These are phyloP conservation scores for Drosophila insularis DNA, from an alignment of 1,140 invertebrate species.

Conservation along the genomic window DNA sequence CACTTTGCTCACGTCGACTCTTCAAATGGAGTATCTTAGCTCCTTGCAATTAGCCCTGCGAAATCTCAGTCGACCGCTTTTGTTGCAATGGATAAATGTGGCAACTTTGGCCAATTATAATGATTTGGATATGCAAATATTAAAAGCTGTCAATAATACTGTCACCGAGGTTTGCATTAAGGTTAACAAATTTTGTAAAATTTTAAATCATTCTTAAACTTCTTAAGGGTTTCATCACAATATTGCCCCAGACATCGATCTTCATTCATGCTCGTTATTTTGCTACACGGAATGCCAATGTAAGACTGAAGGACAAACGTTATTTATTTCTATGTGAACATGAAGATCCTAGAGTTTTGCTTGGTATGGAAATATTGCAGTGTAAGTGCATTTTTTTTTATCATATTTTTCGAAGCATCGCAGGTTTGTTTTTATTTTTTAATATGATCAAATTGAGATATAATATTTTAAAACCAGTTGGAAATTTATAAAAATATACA, in stretches of 20 bases:
- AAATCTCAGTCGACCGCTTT: slow-evolving; percentile 37
- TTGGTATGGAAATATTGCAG: slow-evolving; percentile 63
- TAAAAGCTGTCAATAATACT: slow-evolving; percentile 47
- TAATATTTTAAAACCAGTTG: no score
- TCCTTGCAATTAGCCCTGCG: slow-evolving; percentile 41
- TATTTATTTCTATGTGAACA: slow-evolving; percentile 76
- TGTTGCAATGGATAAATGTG: slow-evolving; percentile 72
- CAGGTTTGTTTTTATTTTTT: no score
- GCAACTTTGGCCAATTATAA: slow-evolving; percentile 29
- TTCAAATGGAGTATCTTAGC: slow-evolving; percentile 61
- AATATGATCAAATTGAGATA: no score
- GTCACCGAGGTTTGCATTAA: slow-evolving; percentile 44
- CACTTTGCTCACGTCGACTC: slow-evolving; percentile 1
- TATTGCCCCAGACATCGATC: slow-evolving; percentile 51
- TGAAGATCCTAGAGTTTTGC: slow-evolving; percentile 58
- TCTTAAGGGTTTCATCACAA: slow-evolving; percentile 76
- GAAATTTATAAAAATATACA: no score
- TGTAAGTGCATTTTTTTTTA: slow-evolving; percentile 56
- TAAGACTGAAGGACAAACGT: slow-evolving; percentile 73
- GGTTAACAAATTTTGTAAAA: neutral
- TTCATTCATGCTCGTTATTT: slow-evolving; percentile 73
- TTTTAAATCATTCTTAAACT: no score
- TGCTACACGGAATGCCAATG: slow-evolving; percentile 70
- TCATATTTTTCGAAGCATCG: neutral
- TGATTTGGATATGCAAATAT: slow-evolving; percentile 39